phyloP scores from a whole-genome alignment of 2,888 invertebrate species.

The Drosophila eohydei region DNA sequence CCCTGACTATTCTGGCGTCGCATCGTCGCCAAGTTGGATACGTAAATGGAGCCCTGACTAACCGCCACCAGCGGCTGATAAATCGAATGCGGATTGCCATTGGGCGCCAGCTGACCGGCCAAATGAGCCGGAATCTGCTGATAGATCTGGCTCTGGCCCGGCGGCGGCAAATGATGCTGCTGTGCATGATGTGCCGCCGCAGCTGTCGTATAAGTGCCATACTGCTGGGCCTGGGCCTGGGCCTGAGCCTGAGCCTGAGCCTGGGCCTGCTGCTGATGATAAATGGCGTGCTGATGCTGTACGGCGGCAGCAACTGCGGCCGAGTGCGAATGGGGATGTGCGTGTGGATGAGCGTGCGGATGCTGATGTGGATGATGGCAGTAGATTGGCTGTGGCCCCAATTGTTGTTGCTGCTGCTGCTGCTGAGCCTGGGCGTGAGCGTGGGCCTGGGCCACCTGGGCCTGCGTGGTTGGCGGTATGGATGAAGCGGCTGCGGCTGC shows the following conservation, averaged over 20 bases:
- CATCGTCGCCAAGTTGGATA: constrained; percentile 84
- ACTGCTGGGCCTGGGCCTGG: constrained; percentile 81
- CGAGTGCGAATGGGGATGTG: constrained; percentile 84
- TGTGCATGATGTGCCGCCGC: constrained; percentile 76
- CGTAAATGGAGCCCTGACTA: constrained; percentile 82
- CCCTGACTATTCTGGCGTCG: constrained; percentile 82
- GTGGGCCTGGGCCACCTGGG: constrained; percentile 61
- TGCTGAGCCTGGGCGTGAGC: constrained; percentile 51
- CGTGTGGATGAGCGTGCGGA: constrained; percentile 83
- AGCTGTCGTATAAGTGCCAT: constrained; percentile 80
- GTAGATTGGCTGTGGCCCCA: constrained; percentile 84
- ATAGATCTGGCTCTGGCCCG: constrained; percentile 83
- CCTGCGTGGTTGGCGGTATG: constrained; percentile 83
- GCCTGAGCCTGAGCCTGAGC: constrained; percentile 34
- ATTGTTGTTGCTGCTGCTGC: constrained; percentile 63
- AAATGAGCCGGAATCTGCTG: constrained; percentile 84
- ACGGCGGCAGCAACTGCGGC: constrained; percentile 85
- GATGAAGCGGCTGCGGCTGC: constrained; percentile 62
- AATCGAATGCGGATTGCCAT: constrained; percentile 83
- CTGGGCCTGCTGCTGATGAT: constrained; percentile 82
- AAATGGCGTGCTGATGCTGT: constrained; percentile 86
- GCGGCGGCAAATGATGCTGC: constrained; percentile 81
- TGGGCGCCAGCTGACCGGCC: constrained; percentile 74
- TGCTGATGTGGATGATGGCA: constrained; percentile 85
- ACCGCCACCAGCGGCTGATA: constrained; percentile 83